phyloP scores from a whole-genome alignment of 2,888 invertebrate species.

The Clostera curtula region DNA sequence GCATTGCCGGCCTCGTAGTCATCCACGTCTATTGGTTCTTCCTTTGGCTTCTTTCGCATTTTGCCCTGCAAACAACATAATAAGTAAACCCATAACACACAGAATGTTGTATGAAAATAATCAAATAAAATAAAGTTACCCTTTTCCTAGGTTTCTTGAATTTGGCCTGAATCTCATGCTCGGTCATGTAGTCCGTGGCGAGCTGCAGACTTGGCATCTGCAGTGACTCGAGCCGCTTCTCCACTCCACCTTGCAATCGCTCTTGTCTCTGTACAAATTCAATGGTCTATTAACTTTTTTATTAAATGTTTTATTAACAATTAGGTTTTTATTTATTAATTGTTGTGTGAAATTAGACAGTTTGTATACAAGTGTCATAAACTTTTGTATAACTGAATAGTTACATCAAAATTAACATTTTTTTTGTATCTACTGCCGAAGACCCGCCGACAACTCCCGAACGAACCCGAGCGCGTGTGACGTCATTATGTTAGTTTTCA shows the following conservation, averaged over 20 bases:
- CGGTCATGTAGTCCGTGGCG: constrained; percentile 92
- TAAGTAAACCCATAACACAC: background rate
- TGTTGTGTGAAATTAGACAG: too few species aligned
- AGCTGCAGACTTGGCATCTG: constrained; percentile 78
- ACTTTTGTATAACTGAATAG: too few species aligned
- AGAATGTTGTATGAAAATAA: constrained; percentile 1
- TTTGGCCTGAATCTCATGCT: constrained; percentile 86
- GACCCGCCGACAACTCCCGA: too few species aligned
- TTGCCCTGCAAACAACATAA: constrained; percentile 44
- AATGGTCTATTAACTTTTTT: background rate
- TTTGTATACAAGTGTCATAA: too few species aligned
- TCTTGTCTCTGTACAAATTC: constrained; percentile 32
- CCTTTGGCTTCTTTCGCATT: constrained; percentile 55
- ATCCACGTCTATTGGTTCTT: constrained; percentile 69
- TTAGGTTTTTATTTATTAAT: too few species aligned
- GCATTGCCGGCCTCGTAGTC: constrained; percentile 51
- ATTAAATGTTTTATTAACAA: too few species aligned
- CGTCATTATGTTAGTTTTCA: too few species aligned
- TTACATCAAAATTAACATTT: too few species aligned
- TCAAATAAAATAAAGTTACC: constrained; percentile 39
- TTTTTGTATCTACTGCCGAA: too few species aligned
- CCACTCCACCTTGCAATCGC: constrained; percentile 39
- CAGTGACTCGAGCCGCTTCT: constrained; percentile 83
- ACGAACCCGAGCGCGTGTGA: too few species aligned
- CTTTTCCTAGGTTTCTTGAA: constrained; percentile 92